These are phyloP conservation scores for Lamprotornis superbus DNA, from an alignment of 2,113 vertebrate species.

Conservation along the genomic window DNA sequence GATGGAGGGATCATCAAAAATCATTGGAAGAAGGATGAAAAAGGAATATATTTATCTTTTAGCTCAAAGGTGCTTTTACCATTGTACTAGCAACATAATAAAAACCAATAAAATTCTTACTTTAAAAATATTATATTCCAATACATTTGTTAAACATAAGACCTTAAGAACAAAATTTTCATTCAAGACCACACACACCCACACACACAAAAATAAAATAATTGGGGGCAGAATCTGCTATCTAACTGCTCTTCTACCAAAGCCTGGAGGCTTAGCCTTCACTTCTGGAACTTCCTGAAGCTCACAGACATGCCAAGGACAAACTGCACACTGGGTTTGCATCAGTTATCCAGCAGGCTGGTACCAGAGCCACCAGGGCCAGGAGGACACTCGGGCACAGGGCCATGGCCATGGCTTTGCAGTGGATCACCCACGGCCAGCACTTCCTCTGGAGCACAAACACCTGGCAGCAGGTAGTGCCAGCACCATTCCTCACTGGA, in stretches of 20 bases:
- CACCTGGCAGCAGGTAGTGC: background rate
- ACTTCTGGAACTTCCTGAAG: background rate
- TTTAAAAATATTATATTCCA: background rate
- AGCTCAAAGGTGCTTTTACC: background rate
- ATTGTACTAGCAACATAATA: background rate
- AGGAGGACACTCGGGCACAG: rapidly evolving
- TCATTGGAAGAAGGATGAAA: background rate
- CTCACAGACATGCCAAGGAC: background rate
- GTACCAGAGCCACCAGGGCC: background rate
- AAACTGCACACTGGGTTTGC: rapidly evolving
- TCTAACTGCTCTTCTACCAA: background rate
- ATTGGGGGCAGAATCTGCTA: rapidly evolving
- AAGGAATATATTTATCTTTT: background rate
- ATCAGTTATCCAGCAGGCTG: background rate
- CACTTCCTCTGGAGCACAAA: background rate
- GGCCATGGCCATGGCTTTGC: too few relatives aligned
- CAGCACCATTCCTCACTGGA: background rate
- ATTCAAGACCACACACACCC: background rate
- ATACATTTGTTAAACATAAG: background rate
- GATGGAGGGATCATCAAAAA: background rate
- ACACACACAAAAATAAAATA: background rate
- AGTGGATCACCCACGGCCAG: background rate
- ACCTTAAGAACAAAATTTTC: background rate
- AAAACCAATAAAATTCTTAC: background rate
- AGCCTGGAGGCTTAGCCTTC: background rate